Percentiles rank a stretch among this genome's conserved stretches.
Evolutionary conservation across 2,888 invertebrate genomes (phyloP).

Genomic region (Silvanus unidentatus): DNA sequence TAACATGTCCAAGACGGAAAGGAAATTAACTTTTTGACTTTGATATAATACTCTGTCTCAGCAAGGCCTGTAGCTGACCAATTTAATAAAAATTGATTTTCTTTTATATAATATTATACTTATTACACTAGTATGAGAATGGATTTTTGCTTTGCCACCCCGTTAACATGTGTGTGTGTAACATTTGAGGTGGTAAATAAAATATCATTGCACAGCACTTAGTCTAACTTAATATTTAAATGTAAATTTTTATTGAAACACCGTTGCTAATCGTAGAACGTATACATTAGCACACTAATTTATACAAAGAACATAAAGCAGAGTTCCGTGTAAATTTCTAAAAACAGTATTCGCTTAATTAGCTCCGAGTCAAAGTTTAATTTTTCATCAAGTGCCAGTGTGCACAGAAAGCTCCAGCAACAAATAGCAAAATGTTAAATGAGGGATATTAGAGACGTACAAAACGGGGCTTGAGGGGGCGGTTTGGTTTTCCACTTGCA

Average conservation of each 20-base stretch:
- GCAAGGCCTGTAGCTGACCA: constrained; percentile 2
- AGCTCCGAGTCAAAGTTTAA: constrained; percentile 28
- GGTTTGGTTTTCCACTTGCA: no score
- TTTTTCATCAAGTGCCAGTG: constrained; percentile 26
- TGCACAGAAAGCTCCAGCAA: background rate
- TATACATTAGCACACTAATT: no score
- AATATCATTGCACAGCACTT: no score
- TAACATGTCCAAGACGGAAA: constrained; percentile 40
- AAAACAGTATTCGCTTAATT: constrained; percentile 29
- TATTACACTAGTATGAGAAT: no score
- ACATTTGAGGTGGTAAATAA: no score
- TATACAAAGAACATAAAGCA: constrained; percentile 15
- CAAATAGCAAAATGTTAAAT: constrained; percentile 13
- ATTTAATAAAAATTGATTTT: background rate
- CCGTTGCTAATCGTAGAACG: no score
- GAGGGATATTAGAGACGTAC: constrained; percentile 7
- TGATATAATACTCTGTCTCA: constrained; percentile 40
- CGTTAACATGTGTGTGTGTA: no score
- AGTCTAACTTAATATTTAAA: no score
- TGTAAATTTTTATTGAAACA: no score
- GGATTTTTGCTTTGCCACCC: no score
- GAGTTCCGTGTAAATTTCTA: constrained; percentile 26
- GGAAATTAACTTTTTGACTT: constrained; percentile 45
- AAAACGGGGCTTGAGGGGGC: constrained; percentile 8
- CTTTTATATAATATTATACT: background rate